phyloP scores from a whole-genome alignment of 2,888 invertebrate genomes.

The Drosophila neoperkinsi region DNA sequence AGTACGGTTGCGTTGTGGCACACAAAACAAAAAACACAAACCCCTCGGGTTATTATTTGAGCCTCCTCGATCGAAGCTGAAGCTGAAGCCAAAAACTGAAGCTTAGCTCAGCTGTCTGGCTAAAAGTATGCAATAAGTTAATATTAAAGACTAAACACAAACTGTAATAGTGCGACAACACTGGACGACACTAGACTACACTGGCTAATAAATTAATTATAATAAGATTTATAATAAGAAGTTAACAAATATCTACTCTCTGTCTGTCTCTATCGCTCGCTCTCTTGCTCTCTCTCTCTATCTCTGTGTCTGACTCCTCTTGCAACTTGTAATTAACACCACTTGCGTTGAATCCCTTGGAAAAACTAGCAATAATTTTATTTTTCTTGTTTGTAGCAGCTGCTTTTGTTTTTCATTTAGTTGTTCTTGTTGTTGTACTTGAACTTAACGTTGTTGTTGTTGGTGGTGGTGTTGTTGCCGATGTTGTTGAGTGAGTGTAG shows the following conservation, averaged over 20 bases:
- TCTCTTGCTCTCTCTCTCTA: constrained; percentile 7
- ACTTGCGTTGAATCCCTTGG: constrained; percentile 39
- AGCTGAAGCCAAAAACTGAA: constrained; percentile 29
- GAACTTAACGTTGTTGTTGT: constrained; percentile 24
- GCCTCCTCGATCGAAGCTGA: constrained; percentile 17
- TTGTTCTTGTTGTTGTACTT: constrained; percentile 42
- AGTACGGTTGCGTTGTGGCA: constrained; percentile 59
- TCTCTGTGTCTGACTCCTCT: constrained; percentile 1
- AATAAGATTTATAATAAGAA: constrained; percentile 10
- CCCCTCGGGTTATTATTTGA: constrained; percentile 12
- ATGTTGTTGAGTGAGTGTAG: constrained; percentile 55
- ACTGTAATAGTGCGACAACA: constrained; percentile 7
- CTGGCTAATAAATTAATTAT: constrained; percentile 8
- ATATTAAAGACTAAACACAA: constrained; percentile 27
- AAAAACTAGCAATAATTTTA: constrained; percentile 8
- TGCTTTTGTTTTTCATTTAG: constrained; percentile 26
- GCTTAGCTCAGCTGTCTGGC: constrained; percentile 38
- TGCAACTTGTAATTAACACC: constrained; percentile 29
- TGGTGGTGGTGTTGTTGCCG: constrained; percentile 43
- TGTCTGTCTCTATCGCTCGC: background rate
- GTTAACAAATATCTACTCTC: constrained; percentile 14
- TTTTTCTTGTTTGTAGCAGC: background rate
- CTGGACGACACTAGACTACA: constrained; percentile 39
- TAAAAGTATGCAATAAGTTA: constrained; percentile 59
- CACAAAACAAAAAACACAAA: constrained; percentile 8